Evolutionary conservation across 2,888 invertebrate genomes (phyloP).

Genomic region (Nebria brevicollis): DNA sequence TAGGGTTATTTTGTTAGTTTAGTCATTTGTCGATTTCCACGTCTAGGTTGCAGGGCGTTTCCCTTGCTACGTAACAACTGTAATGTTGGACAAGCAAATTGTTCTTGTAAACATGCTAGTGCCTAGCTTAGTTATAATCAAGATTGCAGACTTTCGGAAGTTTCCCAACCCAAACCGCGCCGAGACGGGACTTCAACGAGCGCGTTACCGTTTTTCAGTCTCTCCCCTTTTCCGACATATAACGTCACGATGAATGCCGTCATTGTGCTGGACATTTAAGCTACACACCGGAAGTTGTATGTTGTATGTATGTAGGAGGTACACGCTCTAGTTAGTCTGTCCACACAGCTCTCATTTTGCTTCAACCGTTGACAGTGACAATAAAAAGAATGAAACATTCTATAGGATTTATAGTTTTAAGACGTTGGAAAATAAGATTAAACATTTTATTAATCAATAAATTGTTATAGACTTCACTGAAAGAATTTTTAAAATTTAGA

Average conservation of each 20-base stretch:
- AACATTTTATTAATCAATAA: too few relatives aligned
- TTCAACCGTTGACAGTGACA: background rate
- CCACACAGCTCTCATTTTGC: background rate
- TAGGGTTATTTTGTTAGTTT: background rate
- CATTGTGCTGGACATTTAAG: background rate
- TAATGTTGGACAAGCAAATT: background rate
- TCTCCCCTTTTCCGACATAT: background rate
- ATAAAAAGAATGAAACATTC: background rate
- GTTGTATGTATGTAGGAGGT: background rate
- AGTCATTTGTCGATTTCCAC: background rate
- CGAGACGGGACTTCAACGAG: background rate
- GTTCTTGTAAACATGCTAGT: conserved; percentile 2
- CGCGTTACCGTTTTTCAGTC: background rate
- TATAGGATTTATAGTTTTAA: too few relatives aligned
- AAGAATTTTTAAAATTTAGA: too few relatives aligned
- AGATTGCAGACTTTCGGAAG: conserved; percentile 18
- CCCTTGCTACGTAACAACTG: conserved; percentile 1
- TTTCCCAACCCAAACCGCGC: background rate
- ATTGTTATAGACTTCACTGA: too few relatives aligned
- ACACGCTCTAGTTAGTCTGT: background rate
- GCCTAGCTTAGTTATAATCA: conserved; percentile 11
- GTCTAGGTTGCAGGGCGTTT: background rate
- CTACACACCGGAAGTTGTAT: background rate
- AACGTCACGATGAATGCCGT: background rate
- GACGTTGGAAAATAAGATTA: conserved; percentile 3